phyloP scores from a whole-genome alignment of 2,888 invertebrate genomes.

The Tetranychus piercei region DNA sequence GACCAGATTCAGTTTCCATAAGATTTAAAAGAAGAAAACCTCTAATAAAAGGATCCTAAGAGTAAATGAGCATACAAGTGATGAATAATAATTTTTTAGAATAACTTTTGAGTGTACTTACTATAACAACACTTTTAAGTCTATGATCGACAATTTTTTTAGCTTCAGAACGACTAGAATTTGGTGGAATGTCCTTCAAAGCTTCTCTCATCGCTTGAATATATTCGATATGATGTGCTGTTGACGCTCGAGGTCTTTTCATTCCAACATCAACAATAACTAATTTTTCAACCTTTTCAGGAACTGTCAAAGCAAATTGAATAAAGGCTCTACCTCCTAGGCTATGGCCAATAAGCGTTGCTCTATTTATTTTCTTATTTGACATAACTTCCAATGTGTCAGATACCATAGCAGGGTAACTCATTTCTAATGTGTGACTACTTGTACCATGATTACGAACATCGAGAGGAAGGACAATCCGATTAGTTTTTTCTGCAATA shows the following conservation, averaged over 20 bases:
- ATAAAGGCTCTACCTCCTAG: conserved; percentile 11
- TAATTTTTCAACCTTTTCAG: conserved; percentile 11
- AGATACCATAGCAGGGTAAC: not conserved
- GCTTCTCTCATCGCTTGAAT: not conserved
- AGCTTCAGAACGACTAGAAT: not conserved
- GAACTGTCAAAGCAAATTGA: conserved; percentile 6
- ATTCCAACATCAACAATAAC: conserved; percentile 10
- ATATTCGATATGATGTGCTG: not conserved
- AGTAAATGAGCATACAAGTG: not conserved
- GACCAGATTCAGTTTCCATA: not conserved
- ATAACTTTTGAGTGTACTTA: not conserved
- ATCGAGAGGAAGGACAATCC: not conserved
- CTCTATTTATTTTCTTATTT: not conserved
- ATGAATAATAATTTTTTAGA: not conserved
- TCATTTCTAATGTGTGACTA: not conserved
- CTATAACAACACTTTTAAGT: not conserved
- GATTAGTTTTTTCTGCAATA: not conserved
- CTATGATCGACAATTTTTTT: conserved; percentile 1
- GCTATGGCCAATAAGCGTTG: conserved; percentile 7
- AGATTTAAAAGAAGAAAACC: conserved; percentile 10
- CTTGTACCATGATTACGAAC: conserved; percentile 13
- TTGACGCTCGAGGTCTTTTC: not conserved
- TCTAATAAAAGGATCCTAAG: conserved; percentile 10
- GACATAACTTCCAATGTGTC: conserved; percentile 8
- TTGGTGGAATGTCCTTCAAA: not conserved